Base-by-base conservation (phyloP, 2,888 invertebrate genomes). In the Apodemia mormo region DNA sequence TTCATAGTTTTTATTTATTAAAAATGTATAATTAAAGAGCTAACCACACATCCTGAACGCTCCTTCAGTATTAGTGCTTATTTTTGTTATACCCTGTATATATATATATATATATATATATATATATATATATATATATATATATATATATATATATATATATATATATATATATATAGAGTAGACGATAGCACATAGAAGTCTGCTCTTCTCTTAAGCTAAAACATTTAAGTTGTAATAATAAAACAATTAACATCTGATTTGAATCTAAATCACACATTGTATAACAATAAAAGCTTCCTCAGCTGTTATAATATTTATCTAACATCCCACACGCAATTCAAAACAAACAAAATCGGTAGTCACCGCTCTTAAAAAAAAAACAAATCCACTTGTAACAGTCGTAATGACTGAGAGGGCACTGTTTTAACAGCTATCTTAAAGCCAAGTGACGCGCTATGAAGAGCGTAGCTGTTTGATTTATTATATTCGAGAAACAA, bases 401-500 rank as follows among this genome's bases (percentile, higher is more conserved):
- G 54, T 58, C 67, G 56, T 65, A 67, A 68, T 69, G 68, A 68
- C 66, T 66, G 64, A 68, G 64, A 68, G 69, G 68, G 72, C 65
- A 72, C 72, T 73, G 71, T 76, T 74, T 74, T 72, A 76, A 74
- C 72, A 70, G 72, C 74, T 72, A 68, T 66, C 68, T 29, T 37
- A 37, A 37, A 14, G 37, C 61, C 14, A 64, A 67, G 70, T 70
- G 73, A 72, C 68, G 74, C 67, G 72, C 71, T 72, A 72, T 70
- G 72, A 72, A 70, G 66, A 67, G 61, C 67, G 71, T 70, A 68
- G 72, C 69, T 71, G 75, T 71, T 67, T 61, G 68, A 71, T 69
- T 70, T 73, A 70, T n/a, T 52, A 52, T 14, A 61, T 33, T 33
- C 12, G 33, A 61, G 61, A 33, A 33, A 9, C 12, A 30, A 6